Evolutionary conservation across 2,888 invertebrate genomes (phyloP), one percentile per base, ranked within the genome.

Genomic region (Aricia artaxerxes): DNA sequence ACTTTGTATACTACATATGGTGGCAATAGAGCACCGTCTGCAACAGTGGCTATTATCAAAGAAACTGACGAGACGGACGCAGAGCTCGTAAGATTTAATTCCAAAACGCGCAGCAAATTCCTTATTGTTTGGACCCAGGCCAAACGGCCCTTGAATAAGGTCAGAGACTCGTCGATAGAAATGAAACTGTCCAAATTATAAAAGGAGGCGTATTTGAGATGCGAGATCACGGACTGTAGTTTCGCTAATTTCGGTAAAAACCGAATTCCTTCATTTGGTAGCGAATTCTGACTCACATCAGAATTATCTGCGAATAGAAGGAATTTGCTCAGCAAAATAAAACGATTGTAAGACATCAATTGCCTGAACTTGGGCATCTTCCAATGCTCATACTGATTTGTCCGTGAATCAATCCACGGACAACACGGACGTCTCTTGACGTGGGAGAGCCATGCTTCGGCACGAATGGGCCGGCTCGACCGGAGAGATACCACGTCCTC

Each of bases 121-220:
- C 72, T 44, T 49, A 73, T 73, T 35, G 31, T 24, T 60, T 73
- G 78, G 57, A 78, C 78, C 24, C 44, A 73, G 24, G 24, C 35
- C 73, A 78, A 78, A 6, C 72, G 49, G 35, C 78, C 78, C 60
- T 78, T 78, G 53, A 24, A 73, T 40, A 78, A 57, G 53, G 69
- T 38, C 38, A 78, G 24, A 31, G 73, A 73, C 73, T 78, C 78
- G 53, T 78, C 78, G 13, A 78, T 64, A n/a, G 40, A 13, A 31
- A 57, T 5, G n/a, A 16, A 13, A 16, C 53, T 9, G 5, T 57
- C 24, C 53, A 53, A 60, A 31, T 60, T 60, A 69, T 60, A 60
- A 13, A 69, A 6, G 69, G 57, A 78, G 44, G 69, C 13, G 78
- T 11, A 53, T n/a, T n/a, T n/a, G n/a, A n/a, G n/a, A n/a, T n/a